phyloP scores from a whole-genome alignment of 2,797 vertebrate genomes.

The Parambassis ranga region DNA sequence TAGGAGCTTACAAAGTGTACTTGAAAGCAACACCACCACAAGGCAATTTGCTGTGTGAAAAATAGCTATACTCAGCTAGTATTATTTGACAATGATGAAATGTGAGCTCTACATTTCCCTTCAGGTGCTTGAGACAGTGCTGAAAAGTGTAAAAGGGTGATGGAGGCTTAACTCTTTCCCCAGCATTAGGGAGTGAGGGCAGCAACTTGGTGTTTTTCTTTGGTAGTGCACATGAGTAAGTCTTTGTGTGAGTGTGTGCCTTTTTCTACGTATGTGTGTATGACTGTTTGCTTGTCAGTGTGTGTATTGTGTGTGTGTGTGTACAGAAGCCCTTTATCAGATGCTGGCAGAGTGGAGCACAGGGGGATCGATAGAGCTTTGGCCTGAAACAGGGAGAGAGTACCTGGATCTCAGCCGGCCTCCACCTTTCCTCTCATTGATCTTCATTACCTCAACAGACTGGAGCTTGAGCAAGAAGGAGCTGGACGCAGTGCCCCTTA shows the following conservation, averaged over 20 bases:
- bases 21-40: slow-evolving; percentile 57
- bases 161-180: slow-evolving; percentile 60
- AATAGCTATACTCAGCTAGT: slow-evolving; percentile 63
- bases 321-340: slow-evolving; percentile 75
- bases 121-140: slow-evolving; percentile 63
- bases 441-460: slow-evolving; percentile 80
- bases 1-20: slow-evolving; percentile 38
- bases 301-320: slow-evolving; percentile 20
- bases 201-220: slow-evolving; percentile 51
- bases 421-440: slow-evolving; percentile 80
- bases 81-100: slow-evolving; percentile 77
- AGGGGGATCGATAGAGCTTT: slow-evolving; percentile 81
- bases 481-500: slow-evolving; percentile 41
- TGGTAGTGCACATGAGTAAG: slow-evolving; percentile 44
- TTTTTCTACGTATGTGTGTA: background rate
- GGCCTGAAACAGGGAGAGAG: slow-evolving; percentile 79
- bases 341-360: slow-evolving; percentile 73
- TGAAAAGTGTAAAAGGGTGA: slow-evolving; percentile 65
- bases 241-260: slow-evolving; percentile 29
- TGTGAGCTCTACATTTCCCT: slow-evolving; percentile 69
- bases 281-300: slow-evolving; percentile 21
- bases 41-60: slow-evolving; percentile 66
- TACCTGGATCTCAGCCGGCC: slow-evolving; percentile 78
- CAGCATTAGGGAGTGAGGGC: slow-evolving; percentile 50
- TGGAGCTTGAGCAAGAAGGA: slow-evolving; percentile 54